A percentile compares a stretch with the other conserved stretches of the same genome.
These are phyloP conservation scores for Diaperis boleti DNA, from an alignment of 2,888 invertebrate species.

Conservation along the genomic window DNA sequence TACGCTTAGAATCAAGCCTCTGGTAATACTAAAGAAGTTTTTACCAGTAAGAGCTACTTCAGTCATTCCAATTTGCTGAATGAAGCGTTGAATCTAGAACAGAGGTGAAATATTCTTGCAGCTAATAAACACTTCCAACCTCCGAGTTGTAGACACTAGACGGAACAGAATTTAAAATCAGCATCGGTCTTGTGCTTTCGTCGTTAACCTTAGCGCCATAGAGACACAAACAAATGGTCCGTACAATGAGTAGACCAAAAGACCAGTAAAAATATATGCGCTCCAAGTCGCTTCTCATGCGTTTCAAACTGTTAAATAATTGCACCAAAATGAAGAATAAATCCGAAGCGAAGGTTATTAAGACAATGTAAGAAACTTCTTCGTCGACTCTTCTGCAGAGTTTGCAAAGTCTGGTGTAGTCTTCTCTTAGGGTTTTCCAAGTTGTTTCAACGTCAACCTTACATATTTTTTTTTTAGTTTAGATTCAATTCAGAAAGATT, in stretches of 20 bases:
- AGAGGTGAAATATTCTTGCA: background rate
- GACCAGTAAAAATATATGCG: conserved; percentile 57
- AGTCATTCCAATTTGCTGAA: conserved; percentile 28
- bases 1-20: conserved; percentile 37
- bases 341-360: conserved; percentile 77
- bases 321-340: conserved; percentile 80
- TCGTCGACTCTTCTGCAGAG: conserved; percentile 73
- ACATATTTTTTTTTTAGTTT: too few species aligned
- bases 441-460: conserved; percentile 72
- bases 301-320: conserved; percentile 74
- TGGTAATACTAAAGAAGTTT: conserved; percentile 37
- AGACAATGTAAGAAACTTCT: conserved; percentile 73
- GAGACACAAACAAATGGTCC: conserved; percentile 56
- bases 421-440: conserved; percentile 76
- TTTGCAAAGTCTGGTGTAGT: conserved; percentile 73
- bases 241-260: conserved; percentile 60
- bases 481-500: conserved; percentile 43
- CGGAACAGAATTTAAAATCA: conserved; percentile 74
- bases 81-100: conserved; percentile 37
- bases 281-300: conserved; percentile 50
- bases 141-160: conserved; percentile 74
- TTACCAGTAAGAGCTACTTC: conserved; percentile 37
- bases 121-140: conserved; percentile 61
- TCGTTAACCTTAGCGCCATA: conserved; percentile 60
- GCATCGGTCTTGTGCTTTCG: conserved; percentile 57